phyloP scores from a whole-genome alignment of 1,140 invertebrate genomes.

The Trypoxylus dichotomus region DNA sequence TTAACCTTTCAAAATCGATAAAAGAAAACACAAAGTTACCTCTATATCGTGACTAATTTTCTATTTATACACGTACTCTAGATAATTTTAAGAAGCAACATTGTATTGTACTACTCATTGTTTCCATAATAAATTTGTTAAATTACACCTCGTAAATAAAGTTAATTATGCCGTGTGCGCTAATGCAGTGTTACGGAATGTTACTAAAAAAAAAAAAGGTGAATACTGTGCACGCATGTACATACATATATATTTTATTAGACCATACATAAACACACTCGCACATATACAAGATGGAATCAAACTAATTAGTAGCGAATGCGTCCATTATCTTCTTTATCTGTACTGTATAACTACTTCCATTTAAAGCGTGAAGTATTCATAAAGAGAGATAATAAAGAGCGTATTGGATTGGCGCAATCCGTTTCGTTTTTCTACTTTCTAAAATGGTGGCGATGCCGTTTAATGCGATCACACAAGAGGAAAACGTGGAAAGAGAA shows the following conservation, averaged over 20 bases:
- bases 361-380: neutral
- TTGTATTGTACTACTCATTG: neutral
- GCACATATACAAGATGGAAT: neutral
- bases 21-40: too few species aligned
- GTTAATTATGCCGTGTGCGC: neutral
- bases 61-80: too few species aligned
- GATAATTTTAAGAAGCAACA: neutral
- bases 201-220: neutral
- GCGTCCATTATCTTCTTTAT: neutral
- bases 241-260: neutral
- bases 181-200: neutral
- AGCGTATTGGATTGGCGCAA: neutral
- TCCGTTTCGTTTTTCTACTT: neutral
- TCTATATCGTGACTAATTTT: too few species aligned
- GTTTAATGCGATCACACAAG: neutral
- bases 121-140: slow-evolving; percentile 4
- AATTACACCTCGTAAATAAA: neutral
- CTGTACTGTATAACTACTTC: neutral
- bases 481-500: neutral
- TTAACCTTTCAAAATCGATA: too few species aligned
- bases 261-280: neutral
- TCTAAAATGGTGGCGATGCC: neutral
- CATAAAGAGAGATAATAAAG: neutral
- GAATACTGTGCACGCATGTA: neutral
- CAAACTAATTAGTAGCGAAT: neutral